Percentiles rank a stretch among this genome's conserved stretches.
Evolutionary conservation across 2,888 invertebrate species (phyloP).

Genomic region (Thymelicus sylvestris): DNA sequence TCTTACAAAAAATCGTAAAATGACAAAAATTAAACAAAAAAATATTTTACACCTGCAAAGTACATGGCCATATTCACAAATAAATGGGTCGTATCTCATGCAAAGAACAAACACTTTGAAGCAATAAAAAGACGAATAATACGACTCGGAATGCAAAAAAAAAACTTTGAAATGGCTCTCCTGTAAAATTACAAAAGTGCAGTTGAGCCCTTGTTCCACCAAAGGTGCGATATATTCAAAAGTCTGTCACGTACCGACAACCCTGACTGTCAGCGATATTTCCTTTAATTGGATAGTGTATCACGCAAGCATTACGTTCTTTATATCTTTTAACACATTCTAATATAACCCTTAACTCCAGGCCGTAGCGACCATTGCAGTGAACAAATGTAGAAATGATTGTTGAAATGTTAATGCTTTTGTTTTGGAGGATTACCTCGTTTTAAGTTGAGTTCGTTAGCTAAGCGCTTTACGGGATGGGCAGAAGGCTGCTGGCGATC

Average conservation of each 20-base stretch:
- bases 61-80: too few species aligned
- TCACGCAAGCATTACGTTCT: constrained; percentile 29
- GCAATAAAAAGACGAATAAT: too few species aligned
- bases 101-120: too few species aligned
- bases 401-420: constrained; percentile 26
- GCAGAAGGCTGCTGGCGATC: too few species aligned
- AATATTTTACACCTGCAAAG: too few species aligned
- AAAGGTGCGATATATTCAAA: not conserved
- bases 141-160: too few species aligned
- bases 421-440: constrained; percentile 26
- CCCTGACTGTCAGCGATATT: constrained; percentile 22
- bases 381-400: constrained; percentile 5
- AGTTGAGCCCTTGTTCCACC: too few species aligned
- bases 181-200: too few species aligned
- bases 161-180: too few species aligned
- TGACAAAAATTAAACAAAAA: too few species aligned
- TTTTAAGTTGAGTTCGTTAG: constrained; percentile 29
- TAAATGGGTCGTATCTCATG: too few species aligned
- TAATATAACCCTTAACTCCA: constrained; percentile 14
- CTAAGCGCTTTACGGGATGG: constrained; percentile 19
- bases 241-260: not conserved
- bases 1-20: too few species aligned
- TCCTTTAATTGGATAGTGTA: constrained; percentile 35
- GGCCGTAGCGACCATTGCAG: constrained; percentile 6
- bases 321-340: constrained; percentile 18